phyloP scores from a whole-genome alignment of 1,140 invertebrate species.

The Brachionus asplanchnoidis region DNA sequence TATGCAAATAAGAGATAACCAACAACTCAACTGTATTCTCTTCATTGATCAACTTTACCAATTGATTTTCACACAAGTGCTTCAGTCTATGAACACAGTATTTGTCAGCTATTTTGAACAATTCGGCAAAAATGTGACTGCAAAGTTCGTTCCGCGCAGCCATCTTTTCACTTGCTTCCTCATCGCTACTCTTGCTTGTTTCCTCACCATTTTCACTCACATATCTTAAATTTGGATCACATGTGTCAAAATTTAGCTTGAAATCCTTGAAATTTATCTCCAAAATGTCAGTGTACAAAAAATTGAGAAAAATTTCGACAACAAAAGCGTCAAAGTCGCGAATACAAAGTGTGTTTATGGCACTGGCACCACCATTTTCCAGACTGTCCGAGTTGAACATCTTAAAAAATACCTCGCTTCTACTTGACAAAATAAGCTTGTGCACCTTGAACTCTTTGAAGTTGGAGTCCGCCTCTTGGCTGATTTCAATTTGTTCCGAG shows the following conservation, averaged over 20 bases:
- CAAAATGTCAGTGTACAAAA: slow-evolving; percentile 14
- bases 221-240: not conserved
- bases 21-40: not conserved
- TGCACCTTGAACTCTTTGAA: slow-evolving; percentile 24
- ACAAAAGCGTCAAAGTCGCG: slow-evolving; percentile 1
- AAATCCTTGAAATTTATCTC: slow-evolving; percentile 28
- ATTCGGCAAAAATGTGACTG: not conserved
- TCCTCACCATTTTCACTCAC: not conserved
- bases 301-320: slow-evolving; percentile 14
- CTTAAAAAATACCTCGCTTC: slow-evolving; percentile 4
- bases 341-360: not conserved
- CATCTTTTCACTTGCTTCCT: not conserved
- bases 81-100: slow-evolving; percentile 1
- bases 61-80: not conserved
- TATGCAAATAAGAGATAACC: not conserved
- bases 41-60: not conserved
- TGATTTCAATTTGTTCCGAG: not conserved
- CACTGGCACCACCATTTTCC: not conserved
- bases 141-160: not conserved
- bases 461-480: not conserved
- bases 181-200: not conserved
- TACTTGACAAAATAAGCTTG: slow-evolving; percentile 12
- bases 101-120: slow-evolving; percentile 29
- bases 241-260: not conserved
- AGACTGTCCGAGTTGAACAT: not conserved